phyloP scores from a whole-genome alignment of 2,888 invertebrate genomes.

The Terebella lapidaria region DNA sequence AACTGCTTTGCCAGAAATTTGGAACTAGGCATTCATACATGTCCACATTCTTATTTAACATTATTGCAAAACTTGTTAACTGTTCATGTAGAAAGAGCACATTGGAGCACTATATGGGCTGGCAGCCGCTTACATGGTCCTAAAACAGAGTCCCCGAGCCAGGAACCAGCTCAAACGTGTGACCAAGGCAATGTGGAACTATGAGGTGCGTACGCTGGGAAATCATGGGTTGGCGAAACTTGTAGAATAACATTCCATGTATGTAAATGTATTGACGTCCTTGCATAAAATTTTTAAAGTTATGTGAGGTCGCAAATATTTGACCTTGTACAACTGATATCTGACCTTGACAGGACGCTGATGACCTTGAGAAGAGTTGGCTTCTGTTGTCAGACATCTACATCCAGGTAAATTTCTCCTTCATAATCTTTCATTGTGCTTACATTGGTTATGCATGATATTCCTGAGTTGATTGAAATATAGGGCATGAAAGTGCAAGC shows the following conservation, averaged over 20 bases:
- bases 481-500: too few species aligned
- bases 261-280: not conserved
- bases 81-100: slow-evolving; percentile 61
- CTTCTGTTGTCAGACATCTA: slow-evolving; percentile 86
- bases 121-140: slow-evolving; percentile 75
- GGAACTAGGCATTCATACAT: too few species aligned
- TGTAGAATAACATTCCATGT: not conserved
- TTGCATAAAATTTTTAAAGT: not conserved
- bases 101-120: slow-evolving; percentile 79
- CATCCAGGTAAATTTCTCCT: slow-evolving; percentile 59
- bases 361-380: slow-evolving; percentile 94
- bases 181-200: slow-evolving; percentile 80
- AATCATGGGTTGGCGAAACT: not conserved
- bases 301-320: not conserved
- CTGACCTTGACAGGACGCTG: slow-evolving; percentile 66
- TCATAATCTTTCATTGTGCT: not conserved
- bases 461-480: slow-evolving; percentile 15
- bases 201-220: slow-evolving; percentile 61
- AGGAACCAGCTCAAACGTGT: slow-evolving; percentile 88
- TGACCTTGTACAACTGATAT: not conserved
- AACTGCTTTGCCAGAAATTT: too few species aligned
- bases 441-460: too few species aligned
- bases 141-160: slow-evolving; percentile 83
- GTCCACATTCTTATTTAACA: too few species aligned
- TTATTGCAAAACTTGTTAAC: too few species aligned